phyloP scores from a whole-genome alignment of 37 sponge, comb jelly and placozoan species.

The Mnemiopsis leidyi region DNA sequence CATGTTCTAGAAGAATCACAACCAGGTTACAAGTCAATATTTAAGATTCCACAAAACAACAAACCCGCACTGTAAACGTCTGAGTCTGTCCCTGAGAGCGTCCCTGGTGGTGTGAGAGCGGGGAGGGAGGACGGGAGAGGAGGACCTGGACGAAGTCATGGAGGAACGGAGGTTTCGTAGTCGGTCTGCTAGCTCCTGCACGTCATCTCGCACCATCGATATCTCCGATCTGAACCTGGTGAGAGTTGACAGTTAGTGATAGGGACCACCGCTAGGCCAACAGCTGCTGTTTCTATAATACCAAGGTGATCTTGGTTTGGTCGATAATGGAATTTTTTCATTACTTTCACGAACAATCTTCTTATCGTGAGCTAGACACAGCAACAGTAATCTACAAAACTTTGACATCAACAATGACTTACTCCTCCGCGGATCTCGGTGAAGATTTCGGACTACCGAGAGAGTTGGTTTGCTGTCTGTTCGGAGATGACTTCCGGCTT shows the following conservation, averaged over 20 bases:
- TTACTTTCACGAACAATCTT: too few species aligned
- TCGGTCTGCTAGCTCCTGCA: constrained; percentile 20
- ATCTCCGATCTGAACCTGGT: constrained; percentile 38
- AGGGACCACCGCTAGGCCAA: too few species aligned
- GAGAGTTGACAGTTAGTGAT: too few species aligned
- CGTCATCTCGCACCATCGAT: constrained; percentile 11
- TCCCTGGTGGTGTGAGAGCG: neutral
- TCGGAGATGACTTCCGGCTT: neutral
- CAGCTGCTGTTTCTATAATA: too few species aligned
- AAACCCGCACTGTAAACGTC: constrained; percentile 36
- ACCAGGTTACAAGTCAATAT: too few species aligned
- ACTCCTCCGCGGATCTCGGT: neutral
- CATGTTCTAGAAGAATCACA: too few species aligned
- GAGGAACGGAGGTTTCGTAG: neutral
- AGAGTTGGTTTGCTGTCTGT: neutral
- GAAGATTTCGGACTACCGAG: neutral
- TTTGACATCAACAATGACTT: too few species aligned
- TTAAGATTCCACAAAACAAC: neutral
- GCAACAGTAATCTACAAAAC: too few species aligned
- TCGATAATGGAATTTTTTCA: too few species aligned
- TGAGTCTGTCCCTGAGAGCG: constrained; percentile 19
- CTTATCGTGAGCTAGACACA: too few species aligned
- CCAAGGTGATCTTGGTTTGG: too few species aligned
- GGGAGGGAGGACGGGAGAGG: constrained; percentile 7
- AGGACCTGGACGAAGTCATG: neutral